Conservation (phyloP, 2,888 invertebrate species). For the Arrhopalites spinosus region DNA sequence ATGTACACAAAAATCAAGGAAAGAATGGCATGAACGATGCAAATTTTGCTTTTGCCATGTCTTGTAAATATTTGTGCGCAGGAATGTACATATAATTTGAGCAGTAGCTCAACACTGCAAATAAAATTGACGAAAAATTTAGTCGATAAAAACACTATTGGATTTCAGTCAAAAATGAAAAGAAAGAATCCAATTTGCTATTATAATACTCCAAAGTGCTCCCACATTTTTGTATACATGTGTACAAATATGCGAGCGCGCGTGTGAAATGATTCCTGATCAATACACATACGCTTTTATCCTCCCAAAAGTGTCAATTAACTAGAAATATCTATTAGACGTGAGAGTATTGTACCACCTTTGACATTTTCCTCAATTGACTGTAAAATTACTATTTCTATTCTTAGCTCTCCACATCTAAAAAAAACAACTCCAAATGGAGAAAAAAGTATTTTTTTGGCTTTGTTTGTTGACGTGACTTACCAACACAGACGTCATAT, state of each 20-base stretch:
- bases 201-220: background rate
- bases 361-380: background rate
- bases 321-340: background rate
- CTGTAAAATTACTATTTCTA: too few relatives aligned
- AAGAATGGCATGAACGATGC: too few relatives aligned
- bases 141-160: constrained; percentile 24
- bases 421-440: too few relatives aligned
- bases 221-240: background rate
- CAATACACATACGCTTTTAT: background rate
- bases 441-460: too few relatives aligned
- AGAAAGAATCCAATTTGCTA: constrained; percentile 2
- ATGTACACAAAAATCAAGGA: too few relatives aligned
- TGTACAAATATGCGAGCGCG: background rate
- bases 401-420: too few relatives aligned
- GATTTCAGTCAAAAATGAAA: constrained; percentile 13
- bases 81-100: too few relatives aligned
- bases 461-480: constrained; percentile 55
- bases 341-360: background rate
- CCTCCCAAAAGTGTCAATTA: background rate
- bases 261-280: background rate
- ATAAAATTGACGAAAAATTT: too few relatives aligned
- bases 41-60: too few relatives aligned
- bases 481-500: constrained; percentile 92
- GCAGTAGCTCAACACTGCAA: background rate
- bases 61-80: too few relatives aligned